phyloP scores from a whole-genome alignment of 2,888 invertebrate genomes.

The Drosophila formosana region DNA sequence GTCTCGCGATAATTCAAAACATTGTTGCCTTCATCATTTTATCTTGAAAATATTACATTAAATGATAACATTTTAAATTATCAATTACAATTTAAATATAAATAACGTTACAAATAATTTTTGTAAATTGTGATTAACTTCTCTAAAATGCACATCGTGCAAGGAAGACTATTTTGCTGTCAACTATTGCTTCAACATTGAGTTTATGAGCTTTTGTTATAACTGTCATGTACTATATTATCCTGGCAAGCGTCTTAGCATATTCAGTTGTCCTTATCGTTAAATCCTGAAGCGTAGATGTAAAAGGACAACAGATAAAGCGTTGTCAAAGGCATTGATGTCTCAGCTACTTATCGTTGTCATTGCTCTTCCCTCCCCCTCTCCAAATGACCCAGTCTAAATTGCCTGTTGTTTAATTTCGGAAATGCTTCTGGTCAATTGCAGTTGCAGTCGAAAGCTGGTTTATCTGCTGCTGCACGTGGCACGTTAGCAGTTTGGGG shows the following conservation, averaged over 20 bases:
- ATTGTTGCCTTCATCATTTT: too few relatives aligned
- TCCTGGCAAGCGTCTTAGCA: not conserved
- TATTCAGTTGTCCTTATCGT: not conserved
- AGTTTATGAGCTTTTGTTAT: not conserved
- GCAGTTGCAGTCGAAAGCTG: conserved; percentile 13
- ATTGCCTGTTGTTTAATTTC: conserved; percentile 47
- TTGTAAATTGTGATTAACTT: too few relatives aligned
- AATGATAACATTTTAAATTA: too few relatives aligned
- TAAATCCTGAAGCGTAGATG: not conserved
- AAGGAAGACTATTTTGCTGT: too few relatives aligned
- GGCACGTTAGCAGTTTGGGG: conserved; percentile 5
- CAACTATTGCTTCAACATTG: not conserved
- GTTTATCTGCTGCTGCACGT: not conserved
- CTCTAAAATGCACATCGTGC: too few relatives aligned
- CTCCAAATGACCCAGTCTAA: not conserved
- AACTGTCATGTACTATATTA: not conserved
- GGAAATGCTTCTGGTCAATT: conserved; percentile 41
- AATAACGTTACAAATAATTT: too few relatives aligned
- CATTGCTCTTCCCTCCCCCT: too few relatives aligned
- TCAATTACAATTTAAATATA: too few relatives aligned
- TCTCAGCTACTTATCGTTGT: not conserved
- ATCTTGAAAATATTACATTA: too few relatives aligned
- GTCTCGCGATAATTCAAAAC: too few relatives aligned
- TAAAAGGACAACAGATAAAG: not conserved
- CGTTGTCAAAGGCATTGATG: not conserved